Base-by-base conservation (phyloP, 2,113 vertebrate species). In the Ciconia stormi region DNA sequence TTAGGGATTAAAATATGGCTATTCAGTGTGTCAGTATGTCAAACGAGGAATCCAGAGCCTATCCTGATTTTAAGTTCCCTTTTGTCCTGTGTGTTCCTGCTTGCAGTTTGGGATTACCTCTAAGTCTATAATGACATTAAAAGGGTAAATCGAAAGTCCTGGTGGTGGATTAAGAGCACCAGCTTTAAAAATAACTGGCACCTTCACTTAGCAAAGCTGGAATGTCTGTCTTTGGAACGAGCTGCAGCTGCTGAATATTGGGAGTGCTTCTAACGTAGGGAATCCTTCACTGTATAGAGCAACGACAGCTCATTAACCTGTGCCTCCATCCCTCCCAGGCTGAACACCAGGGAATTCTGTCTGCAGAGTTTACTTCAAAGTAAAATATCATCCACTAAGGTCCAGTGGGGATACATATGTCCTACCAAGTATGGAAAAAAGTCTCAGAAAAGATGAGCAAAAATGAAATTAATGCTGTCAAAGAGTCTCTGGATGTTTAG, bases 61-160 rank as follows among this genome's bases (percentile, higher is more conserved):
- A 30, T 77, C 66, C 81, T 87, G 82, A 77, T 95, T 93, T 95
- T 90, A 42, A 93, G 44, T 93, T 96, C 34, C 5, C 62, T 85
- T 96, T 96, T 97, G 87, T 96, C 74, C 78, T 32, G 0, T 82
- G 50, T 55, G 38, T 91, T 95, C 44, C 78, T 91, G 46, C 78
- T 91, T 96, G 73, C 27, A 56, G 66, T 96, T 72, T 62, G 53
- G 78, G 87, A 95, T 97, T 96, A 96, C 42, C 53, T 88, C 22
- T 82, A 93, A 96, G 18, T 94, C 87, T 90, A 8, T 97, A 95
- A 97, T 93, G 59, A 87, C 46, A 94, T 96, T 97, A 96, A 93
- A 88, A 91, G 87, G 78, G 27, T 95, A 86, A 95, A 93, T 73
- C 82, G 82, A 73, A 82, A 76, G 70, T 95, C 62, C 40, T 93